A percentile compares a stretch with the other conserved stretches of the same genome.
These are phyloP conservation scores for Callopanchax toddi DNA, from an alignment of 2,113 vertebrate genomes.

Conservation along the genomic window DNA sequence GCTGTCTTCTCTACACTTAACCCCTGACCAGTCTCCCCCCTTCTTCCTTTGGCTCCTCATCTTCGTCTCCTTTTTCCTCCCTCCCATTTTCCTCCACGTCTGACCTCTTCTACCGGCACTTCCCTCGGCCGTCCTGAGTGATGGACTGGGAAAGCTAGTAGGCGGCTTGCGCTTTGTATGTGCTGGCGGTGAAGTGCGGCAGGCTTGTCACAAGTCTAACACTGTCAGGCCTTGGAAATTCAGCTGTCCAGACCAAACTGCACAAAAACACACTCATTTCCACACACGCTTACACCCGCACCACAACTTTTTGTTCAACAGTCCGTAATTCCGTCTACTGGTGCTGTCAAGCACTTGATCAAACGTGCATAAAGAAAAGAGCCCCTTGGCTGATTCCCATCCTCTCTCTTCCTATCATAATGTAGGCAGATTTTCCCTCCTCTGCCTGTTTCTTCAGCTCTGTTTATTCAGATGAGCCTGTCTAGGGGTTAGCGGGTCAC, in stretches of 20 bases:
- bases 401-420: slow-evolving; percentile 76
- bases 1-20: slow-evolving; percentile 94
- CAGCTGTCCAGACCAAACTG: slow-evolving; percentile 78
- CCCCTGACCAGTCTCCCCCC: slow-evolving; percentile 87
- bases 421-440: slow-evolving; percentile 80
- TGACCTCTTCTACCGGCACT: slow-evolving; percentile 79
- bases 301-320: slow-evolving; percentile 87
- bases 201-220: slow-evolving; percentile 87
- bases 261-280: slow-evolving; percentile 34
- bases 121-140: slow-evolving; percentile 83
- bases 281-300: slow-evolving; percentile 25
- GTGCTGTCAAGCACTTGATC: slow-evolving; percentile 88
- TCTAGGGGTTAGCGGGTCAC: slow-evolving; percentile 85
- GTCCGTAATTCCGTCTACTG: slow-evolving; percentile 88
- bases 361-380: slow-evolving; percentile 85
- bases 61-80: slow-evolving; percentile 64
- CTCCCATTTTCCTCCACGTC: slow-evolving; percentile 66
- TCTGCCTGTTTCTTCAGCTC: slow-evolving; percentile 63
- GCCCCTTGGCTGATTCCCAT: slow-evolving; percentile 67
- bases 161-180: slow-evolving; percentile 43
- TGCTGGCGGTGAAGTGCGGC: slow-evolving; percentile 73
- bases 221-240: slow-evolving; percentile 85
- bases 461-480: slow-evolving; percentile 87
- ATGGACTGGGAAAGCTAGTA: slow-evolving; percentile 83
- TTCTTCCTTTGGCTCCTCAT: slow-evolving; percentile 48